Percentiles rank a stretch among this genome's conserved stretches.
Evolutionary conservation across 1,140 invertebrate species (phyloP).

Genomic region (Leptestheria dahalacensis): DNA sequence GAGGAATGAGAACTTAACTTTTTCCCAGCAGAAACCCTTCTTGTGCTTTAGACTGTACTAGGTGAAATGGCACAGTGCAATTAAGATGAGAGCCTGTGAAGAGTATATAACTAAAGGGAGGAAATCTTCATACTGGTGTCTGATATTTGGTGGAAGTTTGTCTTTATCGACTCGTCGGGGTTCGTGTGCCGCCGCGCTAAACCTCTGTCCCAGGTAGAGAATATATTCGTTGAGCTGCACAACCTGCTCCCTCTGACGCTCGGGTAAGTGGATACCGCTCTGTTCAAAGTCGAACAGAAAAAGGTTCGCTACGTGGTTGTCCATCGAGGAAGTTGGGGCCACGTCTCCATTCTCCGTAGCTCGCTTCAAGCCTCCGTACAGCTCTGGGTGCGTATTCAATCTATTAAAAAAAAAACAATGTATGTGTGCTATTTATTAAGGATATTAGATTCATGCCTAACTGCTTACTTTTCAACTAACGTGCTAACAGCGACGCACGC

Average conservation of each 20-base stretch:
- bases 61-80: neutral
- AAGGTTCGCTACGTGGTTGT: slow-evolving; percentile 68
- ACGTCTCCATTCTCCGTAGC: slow-evolving; percentile 56
- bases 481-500: slow-evolving; percentile 72
- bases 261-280: slow-evolving; percentile 83
- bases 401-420: slow-evolving; percentile 29
- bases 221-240: slow-evolving; percentile 72
- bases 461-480: slow-evolving; percentile 69
- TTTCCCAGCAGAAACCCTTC: too few relatives aligned
- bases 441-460: neutral
- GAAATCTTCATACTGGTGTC: slow-evolving; percentile 48
- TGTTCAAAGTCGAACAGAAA: slow-evolving; percentile 96
- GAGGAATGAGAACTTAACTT: too few relatives aligned
- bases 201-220: slow-evolving; percentile 64
- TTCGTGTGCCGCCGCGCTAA: slow-evolving; percentile 56
- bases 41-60: too few relatives aligned
- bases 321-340: slow-evolving; percentile 48
- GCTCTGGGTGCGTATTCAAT: slow-evolving; percentile 71
- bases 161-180: slow-evolving; percentile 45
- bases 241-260: slow-evolving; percentile 53
- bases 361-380: slow-evolving; percentile 59
- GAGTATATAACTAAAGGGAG: neutral
- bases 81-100: slow-evolving; percentile 2
- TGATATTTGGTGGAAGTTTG: slow-evolving; percentile 49
- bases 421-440: neutral